These are phyloP conservation scores for Oncorhynchus gorbuscha DNA, from an alignment of 2,113 vertebrate genomes.

Conservation along the genomic window DNA sequence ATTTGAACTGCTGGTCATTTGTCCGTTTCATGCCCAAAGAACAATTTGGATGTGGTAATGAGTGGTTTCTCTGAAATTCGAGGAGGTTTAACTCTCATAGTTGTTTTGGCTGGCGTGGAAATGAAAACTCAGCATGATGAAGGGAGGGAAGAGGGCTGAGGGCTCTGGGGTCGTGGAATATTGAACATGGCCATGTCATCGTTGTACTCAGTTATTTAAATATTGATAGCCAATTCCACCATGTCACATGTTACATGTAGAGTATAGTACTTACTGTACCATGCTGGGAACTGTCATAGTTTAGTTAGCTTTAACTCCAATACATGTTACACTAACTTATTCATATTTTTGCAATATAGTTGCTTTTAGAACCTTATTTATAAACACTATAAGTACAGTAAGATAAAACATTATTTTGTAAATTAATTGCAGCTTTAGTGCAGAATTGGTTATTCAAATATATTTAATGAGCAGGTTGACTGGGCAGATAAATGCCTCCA, in stretches of 20 bases:
- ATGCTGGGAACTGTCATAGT: too few relatives aligned
- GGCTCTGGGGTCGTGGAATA: slow-evolving; percentile 8
- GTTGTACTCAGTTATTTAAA: neutral
- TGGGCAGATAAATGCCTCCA: neutral
- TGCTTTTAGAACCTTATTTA: neutral
- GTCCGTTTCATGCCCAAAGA: slow-evolving; percentile 39
- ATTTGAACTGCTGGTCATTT: too few relatives aligned
- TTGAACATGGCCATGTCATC: neutral
- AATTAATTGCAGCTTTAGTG: neutral
- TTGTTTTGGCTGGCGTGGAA: slow-evolving; percentile 13
- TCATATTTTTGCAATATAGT: neutral
- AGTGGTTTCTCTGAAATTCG: slow-evolving; percentile 12
- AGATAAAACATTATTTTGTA: neutral
- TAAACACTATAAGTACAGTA: neutral
- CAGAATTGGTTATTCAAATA: neutral
- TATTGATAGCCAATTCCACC: neutral
- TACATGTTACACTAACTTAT: neutral
- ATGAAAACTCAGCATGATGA: slow-evolving; percentile 1
- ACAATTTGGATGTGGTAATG: too few relatives aligned
- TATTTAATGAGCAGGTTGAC: slow-evolving; percentile 19
- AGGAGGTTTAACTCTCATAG: slow-evolving; percentile 24
- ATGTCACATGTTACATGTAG: too few relatives aligned
- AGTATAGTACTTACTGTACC: too few relatives aligned
- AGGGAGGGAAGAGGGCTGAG: neutral
- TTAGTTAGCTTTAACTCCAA: too few relatives aligned